Evolutionary conservation across 1,140 invertebrate genomes (phyloP), one percentile per base, ranked within the genome.

Genomic region (Daktulosphaira vitifoliae): DNA sequence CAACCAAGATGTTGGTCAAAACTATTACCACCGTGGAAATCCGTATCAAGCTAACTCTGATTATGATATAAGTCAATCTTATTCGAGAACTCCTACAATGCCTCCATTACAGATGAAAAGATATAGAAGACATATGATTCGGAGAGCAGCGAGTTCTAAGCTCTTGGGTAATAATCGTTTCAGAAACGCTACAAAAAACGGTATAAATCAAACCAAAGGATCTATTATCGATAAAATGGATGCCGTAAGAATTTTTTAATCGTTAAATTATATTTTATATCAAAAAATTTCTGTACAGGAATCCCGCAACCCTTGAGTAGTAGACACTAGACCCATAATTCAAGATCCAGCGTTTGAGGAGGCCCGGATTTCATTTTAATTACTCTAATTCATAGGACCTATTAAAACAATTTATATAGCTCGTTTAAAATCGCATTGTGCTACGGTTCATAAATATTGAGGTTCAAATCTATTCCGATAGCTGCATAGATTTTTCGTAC

Each of bases 161-260:
- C 23, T 50, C 2, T 48, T 64, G 15, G 48, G 66, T 20, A 52
- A 44, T 18, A 67, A 67, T 53, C 64, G 51, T 52, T 65, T 46
- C 23, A 23, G 49, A 44, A 51, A 48, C 29, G 18, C 48, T n/a
- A 65, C 37, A 0, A 53, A 67, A 42, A 37, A 13, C 38, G 64
- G 42, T 20, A 33, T 16, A 20, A 46, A 20, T 23, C 26, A 39
- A 20, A 1, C 15, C 20, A 65, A 38, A 65, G 46, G 33, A 33
- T 54, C 48, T 7, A 54, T 37, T 8, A 52, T 66, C 23, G 37
- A 56, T 33, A 26, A 68, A 49, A 54, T 68, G 22, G 39, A 68
- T 8, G 48, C 67, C 20, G 65, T 68, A 51, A 59, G 65, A 51
- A 15, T 20, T 18, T 51, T n/a, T n/a, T n/a, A n/a, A n/a, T n/a